phyloP scores from a whole-genome alignment of 2,888 invertebrate genomes.

The Heliconius ethilla region DNA sequence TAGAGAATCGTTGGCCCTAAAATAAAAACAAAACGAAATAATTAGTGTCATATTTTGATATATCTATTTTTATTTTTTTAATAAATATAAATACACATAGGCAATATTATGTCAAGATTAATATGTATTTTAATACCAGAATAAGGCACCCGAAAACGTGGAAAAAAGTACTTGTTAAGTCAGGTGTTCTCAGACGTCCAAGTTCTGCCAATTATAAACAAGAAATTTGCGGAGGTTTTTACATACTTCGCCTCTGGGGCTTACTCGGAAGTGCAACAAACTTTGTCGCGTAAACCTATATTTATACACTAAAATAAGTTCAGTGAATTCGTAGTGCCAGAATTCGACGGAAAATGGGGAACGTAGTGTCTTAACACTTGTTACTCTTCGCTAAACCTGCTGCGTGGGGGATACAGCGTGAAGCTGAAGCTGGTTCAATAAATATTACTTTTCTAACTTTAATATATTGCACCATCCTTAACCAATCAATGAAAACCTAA shows the following conservation, averaged over 20 bases:
- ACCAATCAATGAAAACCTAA: constrained; percentile 12
- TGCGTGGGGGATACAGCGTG: too few species aligned
- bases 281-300: neutral
- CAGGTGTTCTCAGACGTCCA: constrained; percentile 44
- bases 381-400: too few species aligned
- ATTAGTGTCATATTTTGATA: neutral
- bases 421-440: too few species aligned
- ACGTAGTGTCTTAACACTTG: too few species aligned
- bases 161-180: constrained; percentile 38
- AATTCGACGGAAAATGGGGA: too few species aligned
- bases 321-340: neutral
- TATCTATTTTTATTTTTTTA: neutral
- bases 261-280: constrained; percentile 18
- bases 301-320: neutral
- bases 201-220: constrained; percentile 47
- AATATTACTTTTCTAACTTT: neutral
- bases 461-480: neutral
- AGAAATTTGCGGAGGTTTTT: constrained; percentile 47
- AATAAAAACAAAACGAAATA: neutral
- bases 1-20: neutral
- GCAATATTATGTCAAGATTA: neutral
- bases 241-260: constrained; percentile 34
- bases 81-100: neutral
- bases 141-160: constrained; percentile 28
- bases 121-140: constrained; percentile 16